These are phyloP conservation scores for Palythoa grandis DNA, from an alignment of 92 coral and sea anemone species.

Conservation along the genomic window DNA sequence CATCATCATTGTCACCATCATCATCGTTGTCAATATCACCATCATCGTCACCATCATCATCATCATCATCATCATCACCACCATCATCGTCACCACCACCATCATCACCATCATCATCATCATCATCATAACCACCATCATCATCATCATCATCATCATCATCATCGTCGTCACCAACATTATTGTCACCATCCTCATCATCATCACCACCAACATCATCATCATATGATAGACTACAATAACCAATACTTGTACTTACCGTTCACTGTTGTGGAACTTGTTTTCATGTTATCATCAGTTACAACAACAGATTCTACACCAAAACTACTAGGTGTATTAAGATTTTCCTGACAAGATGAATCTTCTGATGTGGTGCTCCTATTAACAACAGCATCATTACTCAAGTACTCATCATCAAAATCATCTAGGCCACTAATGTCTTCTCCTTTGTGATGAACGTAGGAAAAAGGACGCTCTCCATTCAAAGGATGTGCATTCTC, in stretches of 20 bases:
- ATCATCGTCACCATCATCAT: no score
- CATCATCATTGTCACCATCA: no score
- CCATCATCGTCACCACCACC: no score
- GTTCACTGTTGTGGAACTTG: background rate
- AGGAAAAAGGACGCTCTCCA: slow-evolving; percentile 22
- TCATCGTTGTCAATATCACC: no score
- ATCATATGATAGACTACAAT: no score
- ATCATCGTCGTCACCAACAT: no score
- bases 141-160: no score
- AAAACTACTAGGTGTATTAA: background rate
- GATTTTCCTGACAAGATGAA: background rate
- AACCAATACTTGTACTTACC: background rate
- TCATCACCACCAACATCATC: no score
- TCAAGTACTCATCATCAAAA: background rate
- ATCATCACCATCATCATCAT: no score
- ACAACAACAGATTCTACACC: background rate
- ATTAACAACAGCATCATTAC: background rate
- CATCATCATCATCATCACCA: no score
- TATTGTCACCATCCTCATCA: no score
- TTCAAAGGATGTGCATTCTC: background rate
- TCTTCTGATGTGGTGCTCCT: background rate
- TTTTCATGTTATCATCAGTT: background rate
- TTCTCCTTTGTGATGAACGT: slow-evolving; percentile 15
- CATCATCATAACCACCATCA: no score
- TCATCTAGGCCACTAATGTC: slow-evolving; percentile 32